Base-by-base conservation (phyloP, 2,888 invertebrate genomes). In the Aporophyla nigra region DNA sequence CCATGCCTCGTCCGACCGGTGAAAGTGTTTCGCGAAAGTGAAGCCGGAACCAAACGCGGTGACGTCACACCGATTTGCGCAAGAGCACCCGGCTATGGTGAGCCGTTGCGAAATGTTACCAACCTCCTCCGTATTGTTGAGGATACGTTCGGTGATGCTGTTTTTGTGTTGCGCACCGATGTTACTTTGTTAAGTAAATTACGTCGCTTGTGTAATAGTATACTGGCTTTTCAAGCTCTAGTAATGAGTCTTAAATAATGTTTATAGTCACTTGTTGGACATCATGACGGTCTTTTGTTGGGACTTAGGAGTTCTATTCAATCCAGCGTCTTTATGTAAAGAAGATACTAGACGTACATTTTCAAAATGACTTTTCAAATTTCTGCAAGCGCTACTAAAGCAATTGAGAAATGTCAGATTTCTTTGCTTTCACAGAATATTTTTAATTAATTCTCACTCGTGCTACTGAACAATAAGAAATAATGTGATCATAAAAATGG, bases 11-110 rank as follows among this genome's bases (percentile, higher is more conserved):
- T 87, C 89, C 88, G 81, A 83, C 91, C 90, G 95, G 96, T 94
- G 96, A 96, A 96, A 96, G 96, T 96, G 95, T 93, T 93, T 93
- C 92, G 96, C 95, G 97, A 96, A 96, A 97, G 97, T 94, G 95
- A 96, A 96, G 93, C 95, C 96, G 96, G 96, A 96, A 96, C 94
- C 92, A 91, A 91, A 88, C 87, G 89, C 88, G 90, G 87, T 96
- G 95, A 96, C 96, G 96, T 96, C 96, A 96, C 90, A 81, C 78
- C 91, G 93, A 92, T 95, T 95, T 96, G 96, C 96, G 95, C 95
- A 95, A 96, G 90, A 92, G 90, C 93, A 88, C 91, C 87, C 91
- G 90, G 89, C 91, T 89, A 91, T 89, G 88, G 89, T 89, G 90
- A 90, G 90, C 86, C 88, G 90, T 96, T 95, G 95, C 96, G 95